These are phyloP conservation scores for Oasisia sp. DNA, from an alignment of 2,888 invertebrate genomes.

Conservation along the genomic window DNA sequence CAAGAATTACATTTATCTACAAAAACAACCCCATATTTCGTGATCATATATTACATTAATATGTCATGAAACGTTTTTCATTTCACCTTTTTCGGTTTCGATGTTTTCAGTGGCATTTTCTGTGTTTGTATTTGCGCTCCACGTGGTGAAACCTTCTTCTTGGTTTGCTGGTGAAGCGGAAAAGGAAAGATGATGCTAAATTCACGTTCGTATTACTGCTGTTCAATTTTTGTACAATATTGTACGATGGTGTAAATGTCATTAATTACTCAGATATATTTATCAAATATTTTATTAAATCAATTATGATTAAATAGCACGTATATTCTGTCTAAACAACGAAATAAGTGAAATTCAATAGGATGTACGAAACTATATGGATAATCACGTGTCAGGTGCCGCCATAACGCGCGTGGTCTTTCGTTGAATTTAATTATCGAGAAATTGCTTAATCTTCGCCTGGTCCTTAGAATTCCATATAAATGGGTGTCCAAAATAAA, in stretches of 20 bases:
- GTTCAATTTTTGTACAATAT: neutral
- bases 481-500: slow-evolving; percentile 3
- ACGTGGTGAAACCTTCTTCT: slow-evolving; percentile 13
- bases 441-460: neutral
- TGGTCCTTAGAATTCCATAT: neutral
- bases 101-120: slow-evolving; percentile 4
- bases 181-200: neutral
- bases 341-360: neutral
- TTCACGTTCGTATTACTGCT: neutral
- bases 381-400: neutral
- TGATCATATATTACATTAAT: neutral
- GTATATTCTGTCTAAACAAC: neutral
- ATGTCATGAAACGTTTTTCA: neutral
- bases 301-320: neutral
- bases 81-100: neutral
- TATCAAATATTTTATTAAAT: neutral
- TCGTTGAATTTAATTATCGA: neutral
- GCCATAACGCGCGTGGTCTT: neutral
- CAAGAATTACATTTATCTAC: neutral
- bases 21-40: neutral
- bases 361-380: neutral
- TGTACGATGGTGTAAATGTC: neutral
- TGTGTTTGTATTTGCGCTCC: neutral
- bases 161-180: slow-evolving; percentile 5
- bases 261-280: neutral